A percentile compares a stretch with the other conserved stretches of the same genome.
Conservation (phyloP, 2,797 vertebrate species). For the Brotogeris chrysoptera region DNA sequence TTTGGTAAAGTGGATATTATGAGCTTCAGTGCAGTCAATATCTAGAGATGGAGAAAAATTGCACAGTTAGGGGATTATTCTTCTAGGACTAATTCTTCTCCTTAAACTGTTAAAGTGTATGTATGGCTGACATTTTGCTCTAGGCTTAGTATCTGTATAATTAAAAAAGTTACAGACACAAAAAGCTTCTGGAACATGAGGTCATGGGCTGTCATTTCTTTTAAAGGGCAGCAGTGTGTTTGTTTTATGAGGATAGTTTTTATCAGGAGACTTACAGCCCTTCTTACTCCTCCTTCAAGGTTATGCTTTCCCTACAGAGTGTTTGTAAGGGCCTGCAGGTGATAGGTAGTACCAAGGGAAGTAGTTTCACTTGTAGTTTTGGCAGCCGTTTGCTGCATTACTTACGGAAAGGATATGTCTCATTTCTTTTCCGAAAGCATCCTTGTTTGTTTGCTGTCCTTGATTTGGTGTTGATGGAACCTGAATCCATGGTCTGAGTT, state of each 20-base stretch:
- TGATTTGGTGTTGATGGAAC: neutral
- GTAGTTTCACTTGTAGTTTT: neutral
- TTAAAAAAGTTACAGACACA: constrained; percentile 2
- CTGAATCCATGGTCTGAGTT: neutral
- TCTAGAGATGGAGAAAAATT: constrained; percentile 32
- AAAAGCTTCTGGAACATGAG: neutral
- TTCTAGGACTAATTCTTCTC: constrained; percentile 14
- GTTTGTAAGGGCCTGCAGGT: neutral
- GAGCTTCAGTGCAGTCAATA: constrained; percentile 11
- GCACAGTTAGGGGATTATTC: neutral
- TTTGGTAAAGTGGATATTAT: neutral
- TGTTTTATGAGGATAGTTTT: neutral
- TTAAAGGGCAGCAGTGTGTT: neutral
- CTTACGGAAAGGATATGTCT: neutral
- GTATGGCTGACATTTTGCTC: constrained; percentile 50
- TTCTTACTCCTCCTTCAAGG: neutral
- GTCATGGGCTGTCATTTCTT: neutral
- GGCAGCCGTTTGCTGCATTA: neutral
- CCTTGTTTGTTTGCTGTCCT: neutral
- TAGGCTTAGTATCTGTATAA: neutral
- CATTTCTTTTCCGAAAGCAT: neutral
- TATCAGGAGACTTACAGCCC: neutral
- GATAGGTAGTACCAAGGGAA: neutral
- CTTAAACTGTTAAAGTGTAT: neutral
- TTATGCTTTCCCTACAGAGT: neutral